Evolutionary conservation across 2,888 invertebrate genomes (phyloP).

Genomic region (Noctua comes): DNA sequence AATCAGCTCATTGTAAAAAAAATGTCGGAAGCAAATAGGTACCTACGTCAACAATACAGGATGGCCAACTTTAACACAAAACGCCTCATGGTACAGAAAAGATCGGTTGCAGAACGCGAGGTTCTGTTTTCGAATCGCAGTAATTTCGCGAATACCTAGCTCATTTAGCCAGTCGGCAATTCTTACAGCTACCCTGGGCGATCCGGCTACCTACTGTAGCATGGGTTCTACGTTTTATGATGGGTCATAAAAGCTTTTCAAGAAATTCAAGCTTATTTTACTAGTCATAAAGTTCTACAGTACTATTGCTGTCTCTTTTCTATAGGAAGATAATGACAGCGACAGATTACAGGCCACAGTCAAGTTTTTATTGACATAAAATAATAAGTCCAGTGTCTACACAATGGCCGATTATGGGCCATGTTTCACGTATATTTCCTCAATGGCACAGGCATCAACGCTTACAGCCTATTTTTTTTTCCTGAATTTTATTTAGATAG

Average conservation of each 20-base stretch:
- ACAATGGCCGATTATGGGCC: constrained; percentile 9
- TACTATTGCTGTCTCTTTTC: neutral
- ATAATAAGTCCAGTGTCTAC: neutral
- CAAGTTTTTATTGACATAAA: neutral
- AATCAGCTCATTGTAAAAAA: neutral
- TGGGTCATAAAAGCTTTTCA: neutral
- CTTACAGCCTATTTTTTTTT: neutral
- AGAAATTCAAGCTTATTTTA: neutral
- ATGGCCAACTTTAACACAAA: neutral
- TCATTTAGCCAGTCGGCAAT: neutral
- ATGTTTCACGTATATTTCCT: neutral
- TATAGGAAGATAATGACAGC: neutral
- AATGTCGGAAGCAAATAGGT: neutral
- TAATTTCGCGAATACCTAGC: neutral
- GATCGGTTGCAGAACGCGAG: neutral
- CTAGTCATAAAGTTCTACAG: neutral
- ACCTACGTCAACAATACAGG: neutral
- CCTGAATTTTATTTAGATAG: neutral
- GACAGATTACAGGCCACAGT: neutral
- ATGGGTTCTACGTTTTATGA: neutral
- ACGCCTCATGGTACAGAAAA: neutral
- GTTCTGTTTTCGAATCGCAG: neutral
- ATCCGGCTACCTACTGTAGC: neutral
- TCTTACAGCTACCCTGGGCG: neutral
- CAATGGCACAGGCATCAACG: neutral